These are phyloP conservation scores for Microctonus brassicae DNA, from an alignment of 2,888 invertebrate species.

Conservation along the genomic window DNA sequence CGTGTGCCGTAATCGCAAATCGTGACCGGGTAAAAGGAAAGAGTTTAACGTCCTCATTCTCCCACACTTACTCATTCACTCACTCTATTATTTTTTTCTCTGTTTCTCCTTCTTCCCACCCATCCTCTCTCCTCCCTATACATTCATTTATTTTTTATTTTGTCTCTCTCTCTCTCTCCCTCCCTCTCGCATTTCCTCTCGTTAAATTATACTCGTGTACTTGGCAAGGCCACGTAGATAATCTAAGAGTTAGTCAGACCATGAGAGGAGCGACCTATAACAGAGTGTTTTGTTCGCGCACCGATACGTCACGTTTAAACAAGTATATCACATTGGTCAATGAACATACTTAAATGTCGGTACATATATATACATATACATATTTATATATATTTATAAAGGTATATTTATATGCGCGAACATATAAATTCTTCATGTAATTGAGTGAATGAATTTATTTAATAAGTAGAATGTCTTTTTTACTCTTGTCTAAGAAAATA, in stretches of 20 bases:
- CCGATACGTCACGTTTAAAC: conserved; percentile 16
- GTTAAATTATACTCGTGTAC: conserved; percentile 46
- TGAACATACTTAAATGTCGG: conserved; percentile 47
- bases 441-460: conserved; percentile 12
- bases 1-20: conserved; percentile 52
- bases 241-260: conserved; percentile 46
- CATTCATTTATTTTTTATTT: no score
- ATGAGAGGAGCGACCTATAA: conserved; percentile 25
- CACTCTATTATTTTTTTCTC: no score
- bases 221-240: conserved; percentile 58
- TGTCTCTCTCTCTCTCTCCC: no score
- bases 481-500: background rate
- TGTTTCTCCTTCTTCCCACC: no score
- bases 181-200: conserved; percentile 36
- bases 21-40: conserved; percentile 54
- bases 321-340: conserved; percentile 47
- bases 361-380: conserved; percentile 9
- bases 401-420: background rate
- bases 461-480: background rate
- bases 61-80: conserved; percentile 32
- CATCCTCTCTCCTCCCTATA: no score
- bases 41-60: conserved; percentile 37
- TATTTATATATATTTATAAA: no score
- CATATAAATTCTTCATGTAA: background rate
- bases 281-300: conserved; percentile 7